phyloP scores from a whole-genome alignment of 1,140 invertebrate species.

The Nasonia longicornis region DNA sequence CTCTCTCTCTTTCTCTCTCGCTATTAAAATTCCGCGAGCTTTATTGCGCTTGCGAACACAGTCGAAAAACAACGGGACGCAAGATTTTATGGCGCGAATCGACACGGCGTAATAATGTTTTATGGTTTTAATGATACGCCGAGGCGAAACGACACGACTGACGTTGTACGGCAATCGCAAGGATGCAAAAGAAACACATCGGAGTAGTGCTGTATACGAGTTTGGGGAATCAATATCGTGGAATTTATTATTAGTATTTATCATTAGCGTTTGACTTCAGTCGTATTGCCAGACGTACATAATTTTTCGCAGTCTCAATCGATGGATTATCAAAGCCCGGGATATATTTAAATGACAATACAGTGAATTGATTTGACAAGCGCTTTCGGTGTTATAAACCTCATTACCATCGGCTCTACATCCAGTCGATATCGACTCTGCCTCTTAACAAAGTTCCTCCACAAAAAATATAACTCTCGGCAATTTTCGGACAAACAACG shows the following conservation, averaged over 20 bases:
- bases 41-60: background rate
- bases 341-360: background rate
- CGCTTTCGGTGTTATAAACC: no score
- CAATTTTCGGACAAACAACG: no score
- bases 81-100: slow-evolving; percentile 8
- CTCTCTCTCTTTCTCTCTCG: background rate
- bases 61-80: slow-evolving; percentile 7
- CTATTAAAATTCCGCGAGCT: slow-evolving; percentile 16
- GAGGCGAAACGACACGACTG: background rate
- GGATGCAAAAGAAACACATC: no score
- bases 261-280: no score
- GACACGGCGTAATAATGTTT: slow-evolving; percentile 6
- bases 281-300: background rate
- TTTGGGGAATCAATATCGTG: no score
- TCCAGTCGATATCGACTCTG: no score
- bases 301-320: background rate
- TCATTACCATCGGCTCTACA: no score
- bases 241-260: no score
- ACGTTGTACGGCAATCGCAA: background rate
- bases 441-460: no score
- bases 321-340: background rate
- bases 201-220: no score
- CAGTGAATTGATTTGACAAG: background rate
- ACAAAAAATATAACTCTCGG: no score
- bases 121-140: slow-evolving; percentile 20